phyloP scores from a whole-genome alignment of 2,888 invertebrate species.

The Vannuccia rotundouncinata region DNA sequence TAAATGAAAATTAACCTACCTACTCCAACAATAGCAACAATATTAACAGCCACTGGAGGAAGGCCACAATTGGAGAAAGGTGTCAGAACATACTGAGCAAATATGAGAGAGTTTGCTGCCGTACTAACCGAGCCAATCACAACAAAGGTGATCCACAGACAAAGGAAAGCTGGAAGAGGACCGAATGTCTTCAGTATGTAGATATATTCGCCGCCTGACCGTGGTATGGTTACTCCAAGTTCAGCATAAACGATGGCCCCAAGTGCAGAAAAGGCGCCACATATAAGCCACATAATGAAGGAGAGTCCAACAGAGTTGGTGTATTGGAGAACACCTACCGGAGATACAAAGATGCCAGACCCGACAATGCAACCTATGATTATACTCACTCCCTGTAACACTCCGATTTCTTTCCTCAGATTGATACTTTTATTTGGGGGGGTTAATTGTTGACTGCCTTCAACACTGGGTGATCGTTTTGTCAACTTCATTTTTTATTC shows the following conservation, averaged over 20 bases:
- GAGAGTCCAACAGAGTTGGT: slow-evolving; percentile 80
- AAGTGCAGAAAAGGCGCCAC: slow-evolving; percentile 68
- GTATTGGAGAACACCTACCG: slow-evolving; percentile 74
- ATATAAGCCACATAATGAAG: slow-evolving; percentile 76
- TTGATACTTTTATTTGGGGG: neutral
- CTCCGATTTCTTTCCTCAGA: slow-evolving; percentile 55
- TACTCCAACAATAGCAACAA: slow-evolving; percentile 48
- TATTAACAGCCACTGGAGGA: slow-evolving; percentile 45
- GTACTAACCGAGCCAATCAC: slow-evolving; percentile 50
- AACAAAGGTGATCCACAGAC: slow-evolving; percentile 52
- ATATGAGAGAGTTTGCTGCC: slow-evolving; percentile 52
- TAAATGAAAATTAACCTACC: too few relatives aligned
- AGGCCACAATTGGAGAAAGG: slow-evolving; percentile 50
- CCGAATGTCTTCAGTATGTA: slow-evolving; percentile 53
- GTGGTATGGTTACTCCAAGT: slow-evolving; percentile 75
- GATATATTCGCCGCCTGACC: slow-evolving; percentile 60
- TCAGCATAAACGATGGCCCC: slow-evolving; percentile 85
- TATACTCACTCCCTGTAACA: slow-evolving; percentile 77
- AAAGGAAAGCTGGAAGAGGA: slow-evolving; percentile 50
- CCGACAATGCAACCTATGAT: slow-evolving; percentile 88
- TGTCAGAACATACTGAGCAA: slow-evolving; percentile 50
- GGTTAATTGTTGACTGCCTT: neutral
- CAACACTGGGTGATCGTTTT: neutral
- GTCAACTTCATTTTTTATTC: neutral
- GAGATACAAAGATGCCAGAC: slow-evolving; percentile 88